Conservation (phyloP, 2,888 invertebrate species). For the Neoitamus cyanurus region DNA sequence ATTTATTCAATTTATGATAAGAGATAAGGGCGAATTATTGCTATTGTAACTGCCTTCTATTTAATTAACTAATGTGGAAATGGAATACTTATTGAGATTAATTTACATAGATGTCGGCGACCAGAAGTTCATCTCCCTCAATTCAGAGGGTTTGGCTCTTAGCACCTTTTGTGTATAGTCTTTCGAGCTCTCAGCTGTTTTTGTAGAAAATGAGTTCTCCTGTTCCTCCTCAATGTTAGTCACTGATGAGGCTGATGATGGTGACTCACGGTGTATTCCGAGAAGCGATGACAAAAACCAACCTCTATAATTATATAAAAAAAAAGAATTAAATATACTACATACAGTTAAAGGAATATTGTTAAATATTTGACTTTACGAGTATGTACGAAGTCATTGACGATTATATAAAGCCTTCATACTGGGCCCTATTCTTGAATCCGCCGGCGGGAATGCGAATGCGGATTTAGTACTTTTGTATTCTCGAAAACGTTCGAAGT, state of each 20-base stretch:
- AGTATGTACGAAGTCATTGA: background rate
- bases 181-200: constrained; percentile 57
- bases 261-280: constrained; percentile 73
- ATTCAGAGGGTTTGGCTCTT: constrained; percentile 75
- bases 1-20: background rate
- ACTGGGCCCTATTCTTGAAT: no score
- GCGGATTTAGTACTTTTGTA: no score
- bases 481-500: no score
- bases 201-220: constrained; percentile 55
- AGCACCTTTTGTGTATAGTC: constrained; percentile 61
- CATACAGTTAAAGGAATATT: background rate
- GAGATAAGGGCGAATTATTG: background rate
- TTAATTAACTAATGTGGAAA: background rate
- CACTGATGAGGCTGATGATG: constrained; percentile 69
- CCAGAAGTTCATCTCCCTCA: constrained; percentile 87
- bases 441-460: no score
- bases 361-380: background rate
- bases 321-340: background rate
- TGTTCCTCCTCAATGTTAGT: constrained; percentile 73
- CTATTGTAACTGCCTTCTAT: background rate
- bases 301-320: constrained; percentile 64
- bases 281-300: constrained; percentile 76
- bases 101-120: constrained; percentile 84
- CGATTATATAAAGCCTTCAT: no score
- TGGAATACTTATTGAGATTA: background rate